Percentiles rank a stretch among this genome's conserved stretches.
These are phyloP conservation scores for Pionites leucogaster DNA, from an alignment of 2,113 vertebrate species.

Conservation along the genomic window DNA sequence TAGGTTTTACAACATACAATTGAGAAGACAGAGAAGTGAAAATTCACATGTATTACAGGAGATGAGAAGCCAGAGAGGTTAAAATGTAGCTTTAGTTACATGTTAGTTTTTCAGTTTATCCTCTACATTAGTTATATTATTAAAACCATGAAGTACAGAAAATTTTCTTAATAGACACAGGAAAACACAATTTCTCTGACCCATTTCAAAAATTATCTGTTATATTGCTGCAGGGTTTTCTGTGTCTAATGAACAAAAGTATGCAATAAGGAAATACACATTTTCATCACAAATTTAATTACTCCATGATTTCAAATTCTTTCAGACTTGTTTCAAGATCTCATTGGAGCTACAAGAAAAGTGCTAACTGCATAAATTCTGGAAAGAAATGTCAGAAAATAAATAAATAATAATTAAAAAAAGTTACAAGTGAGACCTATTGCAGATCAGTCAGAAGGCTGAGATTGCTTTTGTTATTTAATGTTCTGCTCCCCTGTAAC, in stretches of 20 bases:
- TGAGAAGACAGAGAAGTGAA: not conserved
- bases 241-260: not conserved
- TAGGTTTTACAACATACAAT: too few species aligned
- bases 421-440: not conserved
- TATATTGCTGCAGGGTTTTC: not conserved
- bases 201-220: not conserved
- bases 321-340: not conserved
- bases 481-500: not conserved
- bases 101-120: not conserved
- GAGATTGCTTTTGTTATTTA: not conserved
- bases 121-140: not conserved
- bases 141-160: not conserved
- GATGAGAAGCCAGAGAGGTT: not conserved
- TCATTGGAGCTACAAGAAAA: not conserved
- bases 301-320: not conserved
- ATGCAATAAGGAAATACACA: accelerated
- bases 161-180: not conserved
- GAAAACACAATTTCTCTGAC: not conserved
- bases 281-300: not conserved
- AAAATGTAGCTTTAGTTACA: not conserved
- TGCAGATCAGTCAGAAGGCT: not conserved
- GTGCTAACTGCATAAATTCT: not conserved
- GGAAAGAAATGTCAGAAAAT: not conserved
- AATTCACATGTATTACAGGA: not conserved
- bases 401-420: not conserved